phyloP scores from a whole-genome alignment of 2,797 vertebrate species.

The Leucoraja ocellata region DNA sequence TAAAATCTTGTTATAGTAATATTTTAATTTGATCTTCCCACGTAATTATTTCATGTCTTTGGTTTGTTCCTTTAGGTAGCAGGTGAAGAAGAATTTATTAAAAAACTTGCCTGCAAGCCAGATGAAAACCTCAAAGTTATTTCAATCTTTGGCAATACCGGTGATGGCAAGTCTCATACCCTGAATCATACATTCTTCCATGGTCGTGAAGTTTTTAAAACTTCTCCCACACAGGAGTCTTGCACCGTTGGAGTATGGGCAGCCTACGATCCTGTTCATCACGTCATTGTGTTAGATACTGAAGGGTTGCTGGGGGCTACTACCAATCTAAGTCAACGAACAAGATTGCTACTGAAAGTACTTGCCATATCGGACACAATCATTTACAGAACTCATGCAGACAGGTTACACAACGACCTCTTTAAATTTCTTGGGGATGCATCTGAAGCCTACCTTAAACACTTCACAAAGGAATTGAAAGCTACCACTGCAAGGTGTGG shows the following conservation, averaged over 20 bases:
- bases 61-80: slow-evolving; percentile 64
- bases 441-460: slow-evolving; percentile 95
- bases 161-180: slow-evolving; percentile 96
- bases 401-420: slow-evolving; percentile 94
- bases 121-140: slow-evolving; percentile 95
- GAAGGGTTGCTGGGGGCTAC: slow-evolving; percentile 91
- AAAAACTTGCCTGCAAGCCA: slow-evolving; percentile 73
- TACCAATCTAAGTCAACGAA: slow-evolving; percentile 88
- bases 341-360: slow-evolving; percentile 89
- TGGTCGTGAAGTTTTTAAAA: slow-evolving; percentile 92
- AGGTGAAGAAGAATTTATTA: slow-evolving; percentile 84
- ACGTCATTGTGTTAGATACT: slow-evolving; percentile 88
- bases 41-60: not conserved
- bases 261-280: slow-evolving; percentile 84
- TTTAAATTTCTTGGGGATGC: slow-evolving; percentile 98
- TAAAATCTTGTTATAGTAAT: not conserved
- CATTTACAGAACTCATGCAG: slow-evolving; percentile 93
- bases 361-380: slow-evolving; percentile 92
- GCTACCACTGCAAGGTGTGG: slow-evolving; percentile 92
- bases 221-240: slow-evolving; percentile 90
- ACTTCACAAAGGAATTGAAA: slow-evolving; percentile 93
- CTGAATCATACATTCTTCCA: slow-evolving; percentile 98
- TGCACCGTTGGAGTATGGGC: slow-evolving; percentile 97
- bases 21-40: not conserved
- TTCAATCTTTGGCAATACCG: slow-evolving; percentile 96